phyloP scores from a whole-genome alignment of 2,888 invertebrate species.

The Lingula anatina region DNA sequence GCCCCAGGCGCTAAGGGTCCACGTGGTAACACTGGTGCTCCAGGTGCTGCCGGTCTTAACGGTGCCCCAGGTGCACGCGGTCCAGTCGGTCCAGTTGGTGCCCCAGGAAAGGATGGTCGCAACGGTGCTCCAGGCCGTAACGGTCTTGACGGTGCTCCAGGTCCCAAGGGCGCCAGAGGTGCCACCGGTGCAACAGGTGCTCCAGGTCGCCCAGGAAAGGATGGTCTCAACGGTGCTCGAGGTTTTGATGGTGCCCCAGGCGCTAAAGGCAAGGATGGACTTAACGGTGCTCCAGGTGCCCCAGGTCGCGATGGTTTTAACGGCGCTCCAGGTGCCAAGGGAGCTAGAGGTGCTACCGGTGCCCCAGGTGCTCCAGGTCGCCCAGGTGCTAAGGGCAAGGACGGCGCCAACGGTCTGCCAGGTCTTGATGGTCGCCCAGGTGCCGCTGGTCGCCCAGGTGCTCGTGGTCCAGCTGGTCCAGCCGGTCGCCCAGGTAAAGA shows the following conservation, averaged over 20 bases:
- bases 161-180: not conserved
- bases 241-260: too few relatives aligned
- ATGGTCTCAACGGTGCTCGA: too few relatives aligned
- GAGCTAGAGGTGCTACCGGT: not conserved
- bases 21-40: not conserved
- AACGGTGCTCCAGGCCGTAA: conserved; percentile 3
- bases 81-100: not conserved
- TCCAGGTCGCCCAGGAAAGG: not conserved
- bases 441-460: not conserved
- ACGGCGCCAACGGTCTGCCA: not conserved
- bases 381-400: too few relatives aligned
- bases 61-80: not conserved
- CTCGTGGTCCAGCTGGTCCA: not conserved
- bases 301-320: too few relatives aligned
- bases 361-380: not conserved
- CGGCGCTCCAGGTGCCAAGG: too few relatives aligned
- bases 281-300: too few relatives aligned
- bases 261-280: conserved; percentile 5
- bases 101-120: conserved; percentile 1
- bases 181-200: not conserved
- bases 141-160: too few relatives aligned
- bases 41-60: not conserved
- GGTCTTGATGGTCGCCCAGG: not conserved
- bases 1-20: not conserved
- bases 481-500: too few relatives aligned